Conservation (phyloP, 2,797 vertebrate species). For the Gymnoscopelus braueri region DNA sequence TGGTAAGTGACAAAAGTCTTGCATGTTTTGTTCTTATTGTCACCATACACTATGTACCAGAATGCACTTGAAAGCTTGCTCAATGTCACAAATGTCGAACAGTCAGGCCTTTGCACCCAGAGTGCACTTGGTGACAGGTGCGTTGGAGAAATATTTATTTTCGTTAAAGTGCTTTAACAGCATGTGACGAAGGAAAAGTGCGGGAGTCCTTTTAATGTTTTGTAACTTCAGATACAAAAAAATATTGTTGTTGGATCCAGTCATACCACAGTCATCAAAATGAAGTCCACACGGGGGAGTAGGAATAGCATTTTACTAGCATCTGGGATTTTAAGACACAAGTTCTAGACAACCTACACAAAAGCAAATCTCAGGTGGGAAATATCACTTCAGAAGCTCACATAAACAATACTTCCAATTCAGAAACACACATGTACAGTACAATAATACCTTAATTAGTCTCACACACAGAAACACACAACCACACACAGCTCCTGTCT, state of each 20-base stretch:
- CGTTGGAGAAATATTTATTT: constrained; percentile 47
- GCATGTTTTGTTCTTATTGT: neutral
- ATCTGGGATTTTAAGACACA: constrained; percentile 53
- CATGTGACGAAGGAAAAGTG: constrained; percentile 6
- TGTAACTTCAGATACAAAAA: constrained; percentile 13
- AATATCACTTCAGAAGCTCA: constrained; percentile 48
- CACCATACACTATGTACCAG: constrained; percentile 3
- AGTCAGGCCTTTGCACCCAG: constrained; percentile 35
- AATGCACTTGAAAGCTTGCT: constrained; percentile 27
- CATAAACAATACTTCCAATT: constrained; percentile 40
- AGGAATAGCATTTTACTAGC: constrained; percentile 40
- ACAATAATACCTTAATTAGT: neutral
- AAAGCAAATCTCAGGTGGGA: constrained; percentile 58
- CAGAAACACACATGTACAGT: constrained; percentile 9
- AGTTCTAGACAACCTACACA: constrained; percentile 63
- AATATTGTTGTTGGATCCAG: constrained; percentile 59
- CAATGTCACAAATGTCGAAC: constrained; percentile 50
- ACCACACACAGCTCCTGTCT: constrained; percentile 29
- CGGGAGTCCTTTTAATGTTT: constrained; percentile 13
- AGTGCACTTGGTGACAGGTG: constrained; percentile 38
- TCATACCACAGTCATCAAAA: constrained; percentile 30
- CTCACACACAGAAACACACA: neutral
- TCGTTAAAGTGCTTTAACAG: constrained; percentile 55
- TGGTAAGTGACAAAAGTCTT: constrained; percentile 79
- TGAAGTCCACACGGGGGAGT: constrained; percentile 24